These are phyloP conservation scores for Ips typographus DNA, from an alignment of 1,140 invertebrate species.

Conservation along the genomic window DNA sequence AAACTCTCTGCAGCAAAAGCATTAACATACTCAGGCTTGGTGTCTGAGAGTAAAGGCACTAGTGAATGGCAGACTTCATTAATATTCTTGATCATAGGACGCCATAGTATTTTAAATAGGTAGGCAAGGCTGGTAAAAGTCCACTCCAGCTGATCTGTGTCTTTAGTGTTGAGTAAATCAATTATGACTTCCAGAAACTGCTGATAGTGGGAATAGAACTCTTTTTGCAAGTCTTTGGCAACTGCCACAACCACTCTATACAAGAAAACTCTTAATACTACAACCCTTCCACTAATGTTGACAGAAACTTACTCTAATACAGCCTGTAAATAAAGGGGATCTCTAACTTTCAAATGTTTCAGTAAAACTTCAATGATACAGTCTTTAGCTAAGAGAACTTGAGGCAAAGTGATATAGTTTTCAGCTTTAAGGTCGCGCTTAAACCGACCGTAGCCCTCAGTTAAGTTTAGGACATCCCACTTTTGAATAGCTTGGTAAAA, in stretches of 20 bases:
- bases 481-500: conserved; percentile 81
- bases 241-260: conserved; percentile 79
- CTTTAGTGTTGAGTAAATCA: conserved; percentile 71
- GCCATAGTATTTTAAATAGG: conserved; percentile 85
- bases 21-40: conserved; percentile 76
- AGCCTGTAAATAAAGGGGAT: conserved; percentile 73
- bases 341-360: conserved; percentile 69
- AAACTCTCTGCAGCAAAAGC: conserved; percentile 94
- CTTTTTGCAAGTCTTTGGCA: conserved; percentile 80
- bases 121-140: conserved; percentile 82
- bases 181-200: conserved; percentile 70
- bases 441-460: conserved; percentile 77
- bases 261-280: conserved; percentile 39
- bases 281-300: neutral
- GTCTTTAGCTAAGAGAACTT: conserved; percentile 77
- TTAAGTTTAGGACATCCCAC: conserved; percentile 84
- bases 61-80: conserved; percentile 71
- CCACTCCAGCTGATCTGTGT: conserved; percentile 81
- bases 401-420: conserved; percentile 74
- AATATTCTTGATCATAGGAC: conserved; percentile 79
- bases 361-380: conserved; percentile 70
- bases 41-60: conserved; percentile 71
- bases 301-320: conserved; percentile 74
- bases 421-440: conserved; percentile 64
- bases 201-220: conserved; percentile 83